Conservation (phyloP, 2,797 vertebrate species). For the Spheniscus humboldti region DNA sequence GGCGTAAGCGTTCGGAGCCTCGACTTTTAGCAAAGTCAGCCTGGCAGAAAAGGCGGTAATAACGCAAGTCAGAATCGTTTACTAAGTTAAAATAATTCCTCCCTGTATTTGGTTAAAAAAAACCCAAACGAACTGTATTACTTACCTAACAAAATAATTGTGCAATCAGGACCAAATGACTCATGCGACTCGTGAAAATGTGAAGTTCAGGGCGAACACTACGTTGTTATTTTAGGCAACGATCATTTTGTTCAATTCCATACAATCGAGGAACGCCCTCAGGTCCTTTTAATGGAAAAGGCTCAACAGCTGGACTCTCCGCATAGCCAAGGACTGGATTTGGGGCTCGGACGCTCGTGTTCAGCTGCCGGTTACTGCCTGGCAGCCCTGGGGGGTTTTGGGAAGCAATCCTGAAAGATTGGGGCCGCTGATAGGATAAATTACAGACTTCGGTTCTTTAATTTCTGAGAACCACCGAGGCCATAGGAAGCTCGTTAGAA, state of each 20-base stretch:
- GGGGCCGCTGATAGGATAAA: not conserved
- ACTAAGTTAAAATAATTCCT: conserved; percentile 44
- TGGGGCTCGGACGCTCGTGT: too few species aligned
- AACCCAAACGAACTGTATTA: not conserved
- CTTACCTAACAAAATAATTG: conserved; percentile 20
- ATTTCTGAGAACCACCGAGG: not conserved
- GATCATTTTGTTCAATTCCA: not conserved
- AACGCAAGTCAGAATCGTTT: conserved; percentile 21
- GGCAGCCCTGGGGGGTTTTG: not conserved
- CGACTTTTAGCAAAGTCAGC: not conserved
- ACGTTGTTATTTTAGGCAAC: not conserved
- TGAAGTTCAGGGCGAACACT: not conserved
- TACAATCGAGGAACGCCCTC: not conserved
- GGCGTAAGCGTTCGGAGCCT: not conserved
- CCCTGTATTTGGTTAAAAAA: not conserved
- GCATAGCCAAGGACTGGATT: too few species aligned
- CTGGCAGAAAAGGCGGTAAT: conserved; percentile 34
- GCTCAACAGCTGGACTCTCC: not conserved
- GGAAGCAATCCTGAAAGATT: not conserved
- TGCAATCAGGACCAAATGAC: conserved; percentile 10
- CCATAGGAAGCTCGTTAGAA: not conserved
- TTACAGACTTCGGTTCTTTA: not conserved
- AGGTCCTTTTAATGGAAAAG: not conserved
- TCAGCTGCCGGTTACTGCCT: not conserved
- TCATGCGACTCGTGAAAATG: not conserved